Base-by-base conservation (phyloP, 2,888 invertebrate genomes). In the Spatulosminthurus flaviceps region DNA sequence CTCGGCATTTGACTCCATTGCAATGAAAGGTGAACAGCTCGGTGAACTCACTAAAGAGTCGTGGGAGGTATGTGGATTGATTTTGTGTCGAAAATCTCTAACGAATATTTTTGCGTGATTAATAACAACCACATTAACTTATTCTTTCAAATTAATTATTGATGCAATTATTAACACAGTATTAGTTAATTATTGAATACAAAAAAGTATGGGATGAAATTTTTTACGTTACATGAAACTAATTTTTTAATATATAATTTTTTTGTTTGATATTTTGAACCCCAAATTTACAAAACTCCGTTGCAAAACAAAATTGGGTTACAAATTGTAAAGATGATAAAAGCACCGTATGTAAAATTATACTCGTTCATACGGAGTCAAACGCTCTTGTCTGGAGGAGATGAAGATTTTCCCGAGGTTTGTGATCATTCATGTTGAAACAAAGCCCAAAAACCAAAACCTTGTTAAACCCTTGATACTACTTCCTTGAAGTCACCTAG, bases 331-430 rank as follows among this genome's bases (percentile, higher is more conserved):
- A 91, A 96, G 95, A 93, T 95, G 90, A 93, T 96, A 92, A 96
- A 95, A 94, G 95, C 95, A 90, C 95, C 95, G 88, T 95, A 95
- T 91, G 94, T 94, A 91, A 95, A 95, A 93, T 93, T 95, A 26
- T 60, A 67, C 43, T 76, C 75, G 75, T 94, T 95, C 90, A 93
- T 95, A 92, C 95, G 95, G 94, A 95, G 94, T 90, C 93, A 94
- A 90, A 86, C 86, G 73, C 83, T 85, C 69, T 84, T 85, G 80
- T 84, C 86, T 67, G 83, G 83, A 79, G 84, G 80, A 61, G 79
- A 70, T 51, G 80, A 80, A 75, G 80, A 80, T 79, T 73, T 51
- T 51, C 71, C 81, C 61, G 81, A 81, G 81, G 81, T 81, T 79
- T 77, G 79, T 77, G 26, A 61, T 43, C 76, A 77, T 69, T 69